A percentile compares a stretch with the other conserved stretches of the same genome.
Conservation (phyloP, 2,797 vertebrate species). For the Pelodytes ibericus region DNA sequence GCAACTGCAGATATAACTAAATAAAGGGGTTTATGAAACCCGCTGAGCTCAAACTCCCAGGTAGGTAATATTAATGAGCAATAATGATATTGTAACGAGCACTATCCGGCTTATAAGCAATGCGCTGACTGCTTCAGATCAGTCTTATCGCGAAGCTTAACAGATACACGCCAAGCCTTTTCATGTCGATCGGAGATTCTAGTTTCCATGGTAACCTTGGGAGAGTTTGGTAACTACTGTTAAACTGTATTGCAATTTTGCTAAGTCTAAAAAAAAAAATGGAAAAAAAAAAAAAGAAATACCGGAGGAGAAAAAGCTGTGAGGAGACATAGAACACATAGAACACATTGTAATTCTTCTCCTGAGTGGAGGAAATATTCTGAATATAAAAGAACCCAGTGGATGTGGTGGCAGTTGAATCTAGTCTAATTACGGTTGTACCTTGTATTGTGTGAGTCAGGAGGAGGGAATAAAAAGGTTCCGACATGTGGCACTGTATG, state of each 20-base stretch:
- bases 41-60: conserved; percentile 44
- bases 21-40: not conserved
- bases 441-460: no score
- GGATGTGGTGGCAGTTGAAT: no score
- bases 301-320: conserved; percentile 61
- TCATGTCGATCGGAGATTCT: conserved; percentile 66
- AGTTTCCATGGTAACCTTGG: conserved; percentile 68
- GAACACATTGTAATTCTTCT: no score
- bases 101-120: conserved; percentile 44
- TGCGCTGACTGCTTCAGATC: conserved; percentile 63
- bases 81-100: conserved; percentile 59
- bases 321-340: conserved; percentile 59
- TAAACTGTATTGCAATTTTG: conserved; percentile 68
- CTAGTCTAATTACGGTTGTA: no score
- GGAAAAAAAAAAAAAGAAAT: no score
- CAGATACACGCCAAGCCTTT: conserved; percentile 63
- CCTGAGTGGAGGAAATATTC: no score
- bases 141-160: conserved; percentile 62
- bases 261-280: conserved; percentile 61
- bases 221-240: conserved; percentile 65
- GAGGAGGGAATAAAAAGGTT: no score
- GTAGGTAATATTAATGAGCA: conserved; percentile 55
- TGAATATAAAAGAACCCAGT: no score
- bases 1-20: not conserved
- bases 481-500: no score